phyloP scores from a whole-genome alignment of 2,113 vertebrate genomes.

The Heterochromis multidens region DNA sequence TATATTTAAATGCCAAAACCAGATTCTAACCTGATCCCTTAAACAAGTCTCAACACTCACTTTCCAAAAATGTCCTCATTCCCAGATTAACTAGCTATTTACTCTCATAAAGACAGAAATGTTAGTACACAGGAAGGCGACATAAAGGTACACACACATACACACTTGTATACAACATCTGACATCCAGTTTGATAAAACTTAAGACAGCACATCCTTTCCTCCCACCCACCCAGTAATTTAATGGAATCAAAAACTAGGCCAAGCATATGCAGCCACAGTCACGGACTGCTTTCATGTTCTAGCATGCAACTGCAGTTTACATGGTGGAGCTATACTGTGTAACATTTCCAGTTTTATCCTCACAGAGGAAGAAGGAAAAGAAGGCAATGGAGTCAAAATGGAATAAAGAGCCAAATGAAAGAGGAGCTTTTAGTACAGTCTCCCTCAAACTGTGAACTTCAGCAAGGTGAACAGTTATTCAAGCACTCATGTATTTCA shows the following conservation, averaged over 20 bases:
- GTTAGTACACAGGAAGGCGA: background rate
- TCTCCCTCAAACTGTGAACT: background rate
- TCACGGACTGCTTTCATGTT: conserved; percentile 50
- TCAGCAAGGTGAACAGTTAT: background rate
- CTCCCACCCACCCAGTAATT: conserved; percentile 43
- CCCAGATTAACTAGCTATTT: background rate
- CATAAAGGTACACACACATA: background rate
- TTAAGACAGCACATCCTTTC: conserved; percentile 4
- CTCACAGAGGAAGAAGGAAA: background rate
- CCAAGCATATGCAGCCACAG: conserved; percentile 36
- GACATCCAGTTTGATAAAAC: conserved; percentile 20
- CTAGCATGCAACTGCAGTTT: conserved; percentile 21
- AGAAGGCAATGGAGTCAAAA: background rate
- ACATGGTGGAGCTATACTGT: conserved; percentile 9
- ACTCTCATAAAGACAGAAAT: background rate
- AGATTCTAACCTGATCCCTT: background rate
- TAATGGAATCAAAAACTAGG: conserved; percentile 61
- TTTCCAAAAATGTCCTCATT: background rate
- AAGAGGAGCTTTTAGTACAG: background rate
- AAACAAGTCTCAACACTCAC: background rate
- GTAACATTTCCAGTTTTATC: conserved; percentile 4
- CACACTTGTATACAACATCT: background rate
- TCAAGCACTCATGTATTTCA: background rate
- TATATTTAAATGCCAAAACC: background rate
- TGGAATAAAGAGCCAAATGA: background rate